Conservation (phyloP, 2,113 vertebrate species). For the Notiomystis cincta region DNA sequence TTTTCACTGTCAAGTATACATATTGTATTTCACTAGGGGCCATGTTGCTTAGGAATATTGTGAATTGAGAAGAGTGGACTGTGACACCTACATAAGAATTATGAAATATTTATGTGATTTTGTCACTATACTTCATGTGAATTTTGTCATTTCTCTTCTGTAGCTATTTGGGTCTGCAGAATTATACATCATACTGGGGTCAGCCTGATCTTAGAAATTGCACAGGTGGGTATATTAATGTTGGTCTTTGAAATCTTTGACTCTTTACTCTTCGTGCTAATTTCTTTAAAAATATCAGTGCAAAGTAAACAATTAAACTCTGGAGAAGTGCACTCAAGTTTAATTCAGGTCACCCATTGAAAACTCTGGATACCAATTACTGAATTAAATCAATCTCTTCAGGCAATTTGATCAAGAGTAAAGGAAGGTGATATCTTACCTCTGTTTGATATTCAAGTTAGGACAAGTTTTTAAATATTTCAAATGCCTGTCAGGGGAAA, state of each 20-base stretch:
- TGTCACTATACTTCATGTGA: neutral
- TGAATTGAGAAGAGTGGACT: neutral
- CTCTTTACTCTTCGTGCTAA: neutral
- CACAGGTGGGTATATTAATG: constrained; percentile 66
- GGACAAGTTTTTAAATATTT: neutral
- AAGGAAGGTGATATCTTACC: neutral
- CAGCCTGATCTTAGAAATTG: constrained; percentile 81
- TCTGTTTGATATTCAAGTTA: neutral
- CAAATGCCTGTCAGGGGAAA: neutral
- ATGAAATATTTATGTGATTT: neutral
- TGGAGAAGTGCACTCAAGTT: neutral
- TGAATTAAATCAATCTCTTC: neutral
- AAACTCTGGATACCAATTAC: neutral
- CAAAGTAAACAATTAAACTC: neutral
- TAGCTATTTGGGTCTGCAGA: constrained; percentile 71
- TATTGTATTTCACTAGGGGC: neutral
- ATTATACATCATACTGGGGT: constrained; percentile 80
- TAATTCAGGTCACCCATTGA: neutral
- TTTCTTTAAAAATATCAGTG: neutral
- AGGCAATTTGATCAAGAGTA: neutral
- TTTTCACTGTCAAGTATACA: neutral
- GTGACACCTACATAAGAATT: neutral
- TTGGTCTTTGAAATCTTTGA: neutral
- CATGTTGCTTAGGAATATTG: neutral
- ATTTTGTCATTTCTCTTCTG: constrained; percentile 15